These are phyloP conservation scores for Echinops telfairi DNA, from an alignment of 2,113 vertebrate genomes.

Conservation along the genomic window DNA sequence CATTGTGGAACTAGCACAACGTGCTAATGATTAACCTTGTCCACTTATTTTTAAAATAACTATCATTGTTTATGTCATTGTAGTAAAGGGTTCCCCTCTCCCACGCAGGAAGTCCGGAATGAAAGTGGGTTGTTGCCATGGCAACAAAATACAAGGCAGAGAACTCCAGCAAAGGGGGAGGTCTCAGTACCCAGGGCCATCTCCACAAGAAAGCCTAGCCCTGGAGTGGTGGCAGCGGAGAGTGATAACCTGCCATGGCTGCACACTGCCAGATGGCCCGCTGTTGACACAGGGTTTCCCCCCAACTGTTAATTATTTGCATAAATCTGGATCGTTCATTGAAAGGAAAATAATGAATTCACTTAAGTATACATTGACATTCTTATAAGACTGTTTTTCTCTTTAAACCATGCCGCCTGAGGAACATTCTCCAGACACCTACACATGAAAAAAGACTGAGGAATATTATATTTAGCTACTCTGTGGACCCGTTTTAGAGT, in stretches of 20 bases:
- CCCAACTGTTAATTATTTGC: slow-evolving; percentile 49
- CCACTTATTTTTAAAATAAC: slow-evolving; percentile 51
- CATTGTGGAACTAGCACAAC: slow-evolving; percentile 32
- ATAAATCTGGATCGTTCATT: slow-evolving; percentile 68
- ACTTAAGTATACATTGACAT: slow-evolving; percentile 25
- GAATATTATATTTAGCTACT: background rate
- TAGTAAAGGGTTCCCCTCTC: slow-evolving; percentile 76
- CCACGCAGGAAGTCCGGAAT: slow-evolving; percentile 67
- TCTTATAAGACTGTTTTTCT: slow-evolving; percentile 38
- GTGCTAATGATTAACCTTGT: slow-evolving; percentile 64
- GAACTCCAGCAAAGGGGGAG: slow-evolving; percentile 65
- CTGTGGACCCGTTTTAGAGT: background rate
- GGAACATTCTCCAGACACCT: slow-evolving; percentile 21
- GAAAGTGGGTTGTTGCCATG: slow-evolving; percentile 81
- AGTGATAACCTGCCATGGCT: slow-evolving; percentile 67
- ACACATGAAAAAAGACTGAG: background rate
- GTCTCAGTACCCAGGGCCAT: slow-evolving; percentile 58
- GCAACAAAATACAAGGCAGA: slow-evolving; percentile 76
- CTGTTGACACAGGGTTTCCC: slow-evolving; percentile 61
- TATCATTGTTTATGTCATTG: slow-evolving; percentile 42
- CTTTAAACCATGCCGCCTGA: background rate
- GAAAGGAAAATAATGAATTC: slow-evolving; percentile 55
- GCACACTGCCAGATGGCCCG: slow-evolving; percentile 43
- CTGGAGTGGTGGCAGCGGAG: slow-evolving; percentile 32
- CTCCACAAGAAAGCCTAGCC: slow-evolving; percentile 58